A percentile compares a stretch with the other conserved stretches of the same genome.
These are phyloP conservation scores for Nematostella vectensis DNA, from an alignment of 92 coral and sea anemone genomes.

Conservation along the genomic window DNA sequence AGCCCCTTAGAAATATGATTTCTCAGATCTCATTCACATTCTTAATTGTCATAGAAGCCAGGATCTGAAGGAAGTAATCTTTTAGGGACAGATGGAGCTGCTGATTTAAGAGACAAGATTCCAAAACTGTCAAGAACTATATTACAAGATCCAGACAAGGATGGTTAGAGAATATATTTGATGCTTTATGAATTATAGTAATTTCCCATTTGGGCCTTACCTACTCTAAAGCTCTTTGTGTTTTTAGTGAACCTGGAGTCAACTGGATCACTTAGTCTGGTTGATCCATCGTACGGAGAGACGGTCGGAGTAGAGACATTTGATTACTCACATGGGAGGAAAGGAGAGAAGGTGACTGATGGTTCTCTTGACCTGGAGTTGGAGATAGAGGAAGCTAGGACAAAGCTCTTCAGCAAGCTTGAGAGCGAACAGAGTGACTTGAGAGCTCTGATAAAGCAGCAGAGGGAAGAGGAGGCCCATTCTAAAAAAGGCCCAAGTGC, in stretches of 20 bases:
- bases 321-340: slow-evolving; percentile 20
- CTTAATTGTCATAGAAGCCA: too few species aligned
- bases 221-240: too few species aligned
- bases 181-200: too few species aligned
- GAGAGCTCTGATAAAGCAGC: slow-evolving; percentile 16
- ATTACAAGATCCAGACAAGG: slow-evolving; percentile 8
- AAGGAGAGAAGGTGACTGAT: background rate
- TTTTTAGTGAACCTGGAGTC: too few species aligned
- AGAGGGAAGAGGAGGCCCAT: background rate
- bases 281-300: slow-evolving; percentile 32
- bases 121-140: slow-evolving; percentile 25
- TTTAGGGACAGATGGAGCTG: background rate
- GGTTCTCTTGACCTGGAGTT: slow-evolving; percentile 7
- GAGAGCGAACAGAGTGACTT: background rate
- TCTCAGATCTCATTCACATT: too few species aligned
- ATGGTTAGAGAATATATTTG: too few species aligned
- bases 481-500: background rate
- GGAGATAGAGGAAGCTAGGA: background rate
- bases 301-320: slow-evolving; percentile 12
- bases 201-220: too few species aligned
- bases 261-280: slow-evolving; percentile 24
- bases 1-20: too few species aligned
- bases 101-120: slow-evolving; percentile 24
- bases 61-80: too few species aligned
- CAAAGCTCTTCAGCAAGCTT: background rate